phyloP scores from a whole-genome alignment of 2,797 vertebrate species.

The Eremophila alpestris region DNA sequence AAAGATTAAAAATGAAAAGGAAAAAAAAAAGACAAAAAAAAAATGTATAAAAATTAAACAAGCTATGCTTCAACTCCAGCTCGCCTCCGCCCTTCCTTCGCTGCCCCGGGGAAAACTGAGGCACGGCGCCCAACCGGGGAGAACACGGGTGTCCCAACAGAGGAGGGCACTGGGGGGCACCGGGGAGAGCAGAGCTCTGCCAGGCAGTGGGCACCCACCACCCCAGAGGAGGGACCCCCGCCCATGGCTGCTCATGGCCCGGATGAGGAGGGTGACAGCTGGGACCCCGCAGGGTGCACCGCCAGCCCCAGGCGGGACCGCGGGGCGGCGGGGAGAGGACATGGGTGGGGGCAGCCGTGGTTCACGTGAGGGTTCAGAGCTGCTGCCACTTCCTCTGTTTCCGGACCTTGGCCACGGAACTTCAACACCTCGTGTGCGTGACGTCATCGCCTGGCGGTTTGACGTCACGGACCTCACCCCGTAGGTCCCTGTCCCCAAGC shows the following conservation, averaged over 20 bases:
- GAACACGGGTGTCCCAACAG: too few relatives aligned
- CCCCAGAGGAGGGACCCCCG: background rate
- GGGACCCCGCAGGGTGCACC: background rate
- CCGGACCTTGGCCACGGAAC: background rate
- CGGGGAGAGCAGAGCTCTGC: background rate
- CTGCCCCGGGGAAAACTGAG: background rate
- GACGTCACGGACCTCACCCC: background rate
- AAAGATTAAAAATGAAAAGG: constrained; percentile 57
- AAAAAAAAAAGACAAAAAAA: constrained; percentile 14
- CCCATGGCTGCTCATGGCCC: background rate
- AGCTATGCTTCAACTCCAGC: constrained; percentile 85
- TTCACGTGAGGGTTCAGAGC: background rate
- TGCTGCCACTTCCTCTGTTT: background rate
- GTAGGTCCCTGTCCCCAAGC: background rate
- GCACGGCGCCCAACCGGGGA: background rate
- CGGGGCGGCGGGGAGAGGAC: background rate
- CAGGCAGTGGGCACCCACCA: background rate
- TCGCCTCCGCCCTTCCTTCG: constrained; percentile 11
- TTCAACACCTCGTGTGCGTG: rapidly evolving
- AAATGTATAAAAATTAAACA: constrained; percentile 86
- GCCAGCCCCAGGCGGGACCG: background rate
- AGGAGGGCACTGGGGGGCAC: background rate
- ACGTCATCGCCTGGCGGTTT: rapidly evolving
- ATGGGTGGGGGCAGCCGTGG: background rate
- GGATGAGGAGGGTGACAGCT: background rate